These are phyloP conservation scores for Spodoptera exigua DNA, from an alignment of 2,888 invertebrate species.

Conservation along the genomic window DNA sequence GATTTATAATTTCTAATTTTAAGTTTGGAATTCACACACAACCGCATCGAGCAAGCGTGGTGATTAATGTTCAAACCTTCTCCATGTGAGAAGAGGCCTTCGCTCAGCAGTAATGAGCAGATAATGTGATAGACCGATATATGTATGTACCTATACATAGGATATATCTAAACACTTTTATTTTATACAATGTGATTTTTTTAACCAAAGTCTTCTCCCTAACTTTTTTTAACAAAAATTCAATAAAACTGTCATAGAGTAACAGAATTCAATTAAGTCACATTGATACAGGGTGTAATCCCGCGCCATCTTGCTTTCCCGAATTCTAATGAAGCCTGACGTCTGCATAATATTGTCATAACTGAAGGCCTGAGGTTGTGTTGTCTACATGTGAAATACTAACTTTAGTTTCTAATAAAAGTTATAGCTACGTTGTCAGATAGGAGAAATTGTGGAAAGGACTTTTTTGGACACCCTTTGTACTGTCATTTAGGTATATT, in stretches of 20 bases:
- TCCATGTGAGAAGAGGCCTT: no score
- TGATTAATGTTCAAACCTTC: no score
- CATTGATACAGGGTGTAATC: constrained; percentile 66
- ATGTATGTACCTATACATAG: no score
- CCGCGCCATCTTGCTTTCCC: constrained; percentile 72
- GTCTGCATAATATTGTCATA: constrained; percentile 72
- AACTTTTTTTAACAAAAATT: constrained; percentile 5
- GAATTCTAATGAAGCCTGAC: constrained; percentile 77
- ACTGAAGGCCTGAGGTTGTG: constrained; percentile 41
- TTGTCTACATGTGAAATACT: constrained; percentile 22
- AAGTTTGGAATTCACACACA: no score
- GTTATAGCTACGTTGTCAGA: neutral
- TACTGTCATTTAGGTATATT: no score
- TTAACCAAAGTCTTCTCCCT: no score
- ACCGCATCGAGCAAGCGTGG: no score
- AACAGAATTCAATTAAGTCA: constrained; percentile 56
- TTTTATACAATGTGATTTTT: no score
- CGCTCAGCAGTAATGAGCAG: no score
- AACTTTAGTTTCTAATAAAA: constrained; percentile 25
- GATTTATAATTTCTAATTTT: no score
- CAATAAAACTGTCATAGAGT: constrained; percentile 17
- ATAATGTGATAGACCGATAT: no score
- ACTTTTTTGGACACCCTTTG: neutral
- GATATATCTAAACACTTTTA: no score
- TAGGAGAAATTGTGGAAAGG: neutral